Evolutionary conservation across 64 coral and sea anemone genomes (phyloP), one percentile per base, ranked within the genome.

Genomic region (Anthopleura sola): DNA sequence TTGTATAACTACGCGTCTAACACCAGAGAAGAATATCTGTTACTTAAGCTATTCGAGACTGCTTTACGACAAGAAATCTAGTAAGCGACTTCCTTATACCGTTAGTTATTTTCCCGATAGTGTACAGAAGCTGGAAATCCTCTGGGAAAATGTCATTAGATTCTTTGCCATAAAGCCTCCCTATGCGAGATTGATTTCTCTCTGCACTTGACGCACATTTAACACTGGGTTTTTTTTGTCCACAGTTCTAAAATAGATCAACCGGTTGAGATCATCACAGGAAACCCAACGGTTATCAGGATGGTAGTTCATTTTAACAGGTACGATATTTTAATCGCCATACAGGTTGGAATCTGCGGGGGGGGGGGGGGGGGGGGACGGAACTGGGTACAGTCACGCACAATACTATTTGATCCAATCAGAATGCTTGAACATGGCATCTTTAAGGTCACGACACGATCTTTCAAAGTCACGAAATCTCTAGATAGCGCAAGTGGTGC

Each of bases 301-400:
- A 98, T 98, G 89, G 86, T 98, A 31, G 92, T 98, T 15, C 92
- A 94, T 83, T 98, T 98, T 75, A 98, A 98, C 84, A 94, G 95
- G 95, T 98, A n/a, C 24, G 87, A 31, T 60, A 44, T 44, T 44
- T 44, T 6, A 6, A 44, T 44, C 1, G 4, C 9, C 40, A 44
- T 44, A 44, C 2, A 2, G 9, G 40, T 3, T 1, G 40, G 40
- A 44, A 6, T 44, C 4, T 44, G 40, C n/a, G n/a, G n/a, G n/a
- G n/a, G n/a, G n/a, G n/a, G n/a, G n/a, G n/a, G n/a, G n/a, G n/a
- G n/a, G n/a, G n/a, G n/a, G n/a, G n/a, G n/a, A n/a, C n/a, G n/a
- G n/a, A n/a, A n/a, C n/a, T n/a, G n/a, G n/a, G n/a, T n/a, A n/a
- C n/a, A n/a, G n/a, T n/a, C n/a, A n/a, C n/a, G n/a, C n/a, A n/a